Percentiles rank a stretch among this genome's conserved stretches.
These are phyloP conservation scores for Psittacus erithacus DNA, from an alignment of 2,113 vertebrate species.

Conservation along the genomic window DNA sequence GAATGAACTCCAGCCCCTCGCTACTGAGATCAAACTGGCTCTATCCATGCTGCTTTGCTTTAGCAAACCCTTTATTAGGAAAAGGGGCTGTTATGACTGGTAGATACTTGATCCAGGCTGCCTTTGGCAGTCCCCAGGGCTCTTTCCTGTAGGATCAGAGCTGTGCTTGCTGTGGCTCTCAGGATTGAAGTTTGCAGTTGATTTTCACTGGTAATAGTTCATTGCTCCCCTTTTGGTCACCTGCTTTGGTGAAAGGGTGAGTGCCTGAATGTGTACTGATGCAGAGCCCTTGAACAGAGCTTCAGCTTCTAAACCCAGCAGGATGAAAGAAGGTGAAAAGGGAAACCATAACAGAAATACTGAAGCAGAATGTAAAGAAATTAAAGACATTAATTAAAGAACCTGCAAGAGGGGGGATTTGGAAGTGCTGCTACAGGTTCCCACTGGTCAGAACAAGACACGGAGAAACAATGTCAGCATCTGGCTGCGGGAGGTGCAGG, in stretches of 20 bases:
- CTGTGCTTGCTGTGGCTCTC: background rate
- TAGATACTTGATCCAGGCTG: background rate
- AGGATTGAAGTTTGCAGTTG: accelerated
- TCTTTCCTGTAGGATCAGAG: background rate
- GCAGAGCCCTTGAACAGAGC: background rate
- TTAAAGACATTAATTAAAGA: background rate
- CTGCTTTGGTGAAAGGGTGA: background rate
- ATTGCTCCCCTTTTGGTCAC: background rate
- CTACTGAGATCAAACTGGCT: background rate
- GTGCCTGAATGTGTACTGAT: background rate
- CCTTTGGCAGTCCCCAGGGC: background rate
- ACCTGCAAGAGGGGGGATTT: background rate
- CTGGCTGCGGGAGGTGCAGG: background rate
- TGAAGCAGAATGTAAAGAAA: background rate
- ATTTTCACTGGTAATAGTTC: background rate
- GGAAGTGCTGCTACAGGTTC: background rate
- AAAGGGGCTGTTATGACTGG: background rate
- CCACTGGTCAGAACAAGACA: too few relatives aligned
- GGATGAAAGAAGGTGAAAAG: background rate
- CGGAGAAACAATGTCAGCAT: accelerated
- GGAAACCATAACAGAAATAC: accelerated
- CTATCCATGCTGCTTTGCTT: accelerated
- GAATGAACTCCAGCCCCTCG: background rate
- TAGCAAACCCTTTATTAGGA: background rate
- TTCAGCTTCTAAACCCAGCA: background rate